Conservation (phyloP, 2,888 invertebrate species). For the Phyllotreta cruciferae region DNA sequence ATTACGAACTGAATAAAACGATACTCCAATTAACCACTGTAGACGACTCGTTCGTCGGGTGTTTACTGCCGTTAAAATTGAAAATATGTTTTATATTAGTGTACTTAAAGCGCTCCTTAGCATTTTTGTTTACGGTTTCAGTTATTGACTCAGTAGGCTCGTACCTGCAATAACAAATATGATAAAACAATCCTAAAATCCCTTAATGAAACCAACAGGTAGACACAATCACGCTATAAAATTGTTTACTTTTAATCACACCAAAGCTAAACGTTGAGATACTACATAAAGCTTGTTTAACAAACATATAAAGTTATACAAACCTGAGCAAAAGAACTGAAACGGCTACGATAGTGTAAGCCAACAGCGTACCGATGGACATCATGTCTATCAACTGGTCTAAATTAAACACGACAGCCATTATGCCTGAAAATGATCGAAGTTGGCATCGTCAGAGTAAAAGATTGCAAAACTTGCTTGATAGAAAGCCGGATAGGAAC, state of each 20-base stretch:
- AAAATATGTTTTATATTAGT: slow-evolving; percentile 64
- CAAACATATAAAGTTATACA: no score
- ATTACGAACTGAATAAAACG: slow-evolving; percentile 61
- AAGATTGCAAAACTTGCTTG: slow-evolving; percentile 63
- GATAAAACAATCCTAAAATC: no score
- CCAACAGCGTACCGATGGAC: slow-evolving; percentile 90
- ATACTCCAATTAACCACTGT: slow-evolving; percentile 70
- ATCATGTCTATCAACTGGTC: slow-evolving; percentile 95
- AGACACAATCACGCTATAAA: no score
- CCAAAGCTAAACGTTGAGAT: no score
- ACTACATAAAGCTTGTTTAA: no score
- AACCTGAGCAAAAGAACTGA: slow-evolving; percentile 80
- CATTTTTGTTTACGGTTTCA: slow-evolving; percentile 40
- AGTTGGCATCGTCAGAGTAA: no score
- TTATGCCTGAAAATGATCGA: slow-evolving; percentile 66
- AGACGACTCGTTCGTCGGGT: slow-evolving; percentile 71
- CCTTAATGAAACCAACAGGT: no score
- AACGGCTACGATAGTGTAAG: slow-evolving; percentile 91
- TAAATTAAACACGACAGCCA: slow-evolving; percentile 89
- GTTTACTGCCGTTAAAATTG: slow-evolving; percentile 74
- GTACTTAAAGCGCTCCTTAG: slow-evolving; percentile 33
- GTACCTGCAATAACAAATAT: slow-evolving; percentile 36
- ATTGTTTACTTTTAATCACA: no score
- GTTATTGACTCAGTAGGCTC: slow-evolving; percentile 40
- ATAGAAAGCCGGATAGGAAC: slow-evolving; percentile 74